Evolutionary conservation across 2,797 vertebrate genomes (phyloP).

Genomic region (Adelosebastes latens): DNA sequence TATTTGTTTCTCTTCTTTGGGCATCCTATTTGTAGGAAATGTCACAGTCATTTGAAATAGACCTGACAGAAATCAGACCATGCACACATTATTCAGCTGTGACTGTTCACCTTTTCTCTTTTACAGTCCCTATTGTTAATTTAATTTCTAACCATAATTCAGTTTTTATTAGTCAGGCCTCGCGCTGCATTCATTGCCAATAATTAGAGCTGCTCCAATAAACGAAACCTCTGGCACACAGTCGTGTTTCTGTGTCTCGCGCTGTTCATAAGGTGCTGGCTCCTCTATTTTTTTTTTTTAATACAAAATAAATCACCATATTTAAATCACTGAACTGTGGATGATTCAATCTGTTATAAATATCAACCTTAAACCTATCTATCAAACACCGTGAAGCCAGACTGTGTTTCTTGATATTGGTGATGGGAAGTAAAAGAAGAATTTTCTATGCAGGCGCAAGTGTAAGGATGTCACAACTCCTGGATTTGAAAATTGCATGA

Average conservation of each 20-base stretch:
- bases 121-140: conserved; percentile 18
- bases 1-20: neutral
- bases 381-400: neutral
- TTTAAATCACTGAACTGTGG: neutral
- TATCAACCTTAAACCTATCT: neutral
- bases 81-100: conserved; percentile 6
- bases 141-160: conserved; percentile 26
- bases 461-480: neutral
- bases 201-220: conserved; percentile 11
- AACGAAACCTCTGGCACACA: conserved; percentile 17
- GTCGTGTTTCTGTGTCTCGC: neutral
- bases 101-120: conserved; percentile 8
- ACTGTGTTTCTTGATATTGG: neutral
- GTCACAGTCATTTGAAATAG: neutral
- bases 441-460: neutral
- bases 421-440: neutral
- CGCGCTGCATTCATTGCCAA: conserved; percentile 19
- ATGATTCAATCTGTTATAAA: neutral
- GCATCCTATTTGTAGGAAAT: neutral
- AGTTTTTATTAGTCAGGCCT: conserved; percentile 16
- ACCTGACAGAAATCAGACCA: conserved; percentile 14
- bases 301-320: neutral
- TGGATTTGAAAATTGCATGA: neutral
- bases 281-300: neutral
- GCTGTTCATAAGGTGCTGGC: neutral